Conservation (phyloP, 1,140 invertebrate species). For the Drusus annulatus region DNA sequence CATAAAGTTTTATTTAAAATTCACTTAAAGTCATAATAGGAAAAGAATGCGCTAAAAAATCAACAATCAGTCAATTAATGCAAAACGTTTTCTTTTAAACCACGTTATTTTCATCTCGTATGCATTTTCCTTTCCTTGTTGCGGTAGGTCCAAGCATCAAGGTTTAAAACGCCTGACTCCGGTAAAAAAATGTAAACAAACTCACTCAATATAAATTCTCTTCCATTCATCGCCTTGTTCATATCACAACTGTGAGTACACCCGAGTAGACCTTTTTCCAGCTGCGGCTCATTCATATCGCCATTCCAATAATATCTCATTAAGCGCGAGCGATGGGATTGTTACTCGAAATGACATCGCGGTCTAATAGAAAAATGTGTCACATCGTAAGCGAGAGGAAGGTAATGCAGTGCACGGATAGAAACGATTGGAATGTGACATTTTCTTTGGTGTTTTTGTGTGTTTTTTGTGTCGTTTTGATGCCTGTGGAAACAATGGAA, state of each 20-base stretch:
- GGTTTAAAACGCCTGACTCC: not conserved
- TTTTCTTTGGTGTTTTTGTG: not conserved
- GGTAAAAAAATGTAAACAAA: not conserved
- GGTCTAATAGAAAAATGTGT: not conserved
- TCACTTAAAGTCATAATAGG: too few relatives aligned
- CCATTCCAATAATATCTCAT: not conserved
- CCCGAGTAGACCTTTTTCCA: not conserved
- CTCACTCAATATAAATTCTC: slow-evolving; percentile 4
- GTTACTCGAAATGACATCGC: not conserved
- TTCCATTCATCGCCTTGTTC: not conserved
- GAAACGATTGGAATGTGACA: not conserved
- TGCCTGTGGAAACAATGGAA: not conserved
- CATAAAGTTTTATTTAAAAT: too few relatives aligned
- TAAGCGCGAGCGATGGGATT: not conserved
- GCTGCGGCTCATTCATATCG: not conserved
- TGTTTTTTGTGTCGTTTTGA: slow-evolving; percentile 21
- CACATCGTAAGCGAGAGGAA: not conserved
- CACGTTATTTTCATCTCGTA: too few relatives aligned
- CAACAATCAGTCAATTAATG: too few relatives aligned
- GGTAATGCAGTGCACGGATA: not conserved
- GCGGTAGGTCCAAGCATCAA: too few relatives aligned
- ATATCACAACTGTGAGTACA: not conserved
- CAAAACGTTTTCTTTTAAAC: too few relatives aligned
- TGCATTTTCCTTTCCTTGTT: too few relatives aligned
- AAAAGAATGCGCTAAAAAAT: too few relatives aligned